Conservation (phyloP, 2,888 invertebrate species). For the Drosophila borealis region DNA sequence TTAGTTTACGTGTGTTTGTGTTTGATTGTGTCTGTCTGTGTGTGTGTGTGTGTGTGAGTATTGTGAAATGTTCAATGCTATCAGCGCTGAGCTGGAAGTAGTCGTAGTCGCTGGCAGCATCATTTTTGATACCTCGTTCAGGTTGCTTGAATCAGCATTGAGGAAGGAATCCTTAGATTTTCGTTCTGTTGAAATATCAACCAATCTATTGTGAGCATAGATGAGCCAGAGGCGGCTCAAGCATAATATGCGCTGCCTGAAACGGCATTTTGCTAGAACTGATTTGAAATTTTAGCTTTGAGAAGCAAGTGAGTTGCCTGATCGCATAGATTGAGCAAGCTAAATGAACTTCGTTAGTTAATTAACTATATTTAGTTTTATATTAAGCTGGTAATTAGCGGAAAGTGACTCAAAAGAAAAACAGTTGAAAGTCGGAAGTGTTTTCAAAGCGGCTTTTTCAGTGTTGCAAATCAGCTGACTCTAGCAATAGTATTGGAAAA, state of each 20-base stretch:
- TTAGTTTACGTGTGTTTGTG: constrained; percentile 7
- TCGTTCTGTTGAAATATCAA: background rate
- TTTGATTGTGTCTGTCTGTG: background rate
- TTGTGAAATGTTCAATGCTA: constrained; percentile 1
- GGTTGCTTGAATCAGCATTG: too few species aligned
- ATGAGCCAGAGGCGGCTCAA: background rate
- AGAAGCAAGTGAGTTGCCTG: background rate
- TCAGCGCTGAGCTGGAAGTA: background rate
- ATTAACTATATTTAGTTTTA: too few species aligned
- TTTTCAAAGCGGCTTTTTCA: too few species aligned
- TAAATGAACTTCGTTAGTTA: background rate
- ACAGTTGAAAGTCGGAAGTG: too few species aligned
- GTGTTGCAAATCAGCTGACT: too few species aligned
- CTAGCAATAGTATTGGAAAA: too few species aligned
- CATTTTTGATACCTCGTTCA: too few species aligned
- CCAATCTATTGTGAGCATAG: background rate
- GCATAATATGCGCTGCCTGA: constrained; percentile 3
- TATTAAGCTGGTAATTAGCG: too few species aligned
- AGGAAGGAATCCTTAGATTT: too few species aligned
- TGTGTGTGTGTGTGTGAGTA: background rate
- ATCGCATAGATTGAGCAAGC: constrained; percentile 6
- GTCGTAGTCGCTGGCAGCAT: too few species aligned
- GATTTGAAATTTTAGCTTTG: background rate
- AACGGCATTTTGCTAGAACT: background rate
- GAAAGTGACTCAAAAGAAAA: too few species aligned